These are phyloP conservation scores for Rallus crepitans DNA, from an alignment of 2,797 vertebrate species.

Conservation along the genomic window DNA sequence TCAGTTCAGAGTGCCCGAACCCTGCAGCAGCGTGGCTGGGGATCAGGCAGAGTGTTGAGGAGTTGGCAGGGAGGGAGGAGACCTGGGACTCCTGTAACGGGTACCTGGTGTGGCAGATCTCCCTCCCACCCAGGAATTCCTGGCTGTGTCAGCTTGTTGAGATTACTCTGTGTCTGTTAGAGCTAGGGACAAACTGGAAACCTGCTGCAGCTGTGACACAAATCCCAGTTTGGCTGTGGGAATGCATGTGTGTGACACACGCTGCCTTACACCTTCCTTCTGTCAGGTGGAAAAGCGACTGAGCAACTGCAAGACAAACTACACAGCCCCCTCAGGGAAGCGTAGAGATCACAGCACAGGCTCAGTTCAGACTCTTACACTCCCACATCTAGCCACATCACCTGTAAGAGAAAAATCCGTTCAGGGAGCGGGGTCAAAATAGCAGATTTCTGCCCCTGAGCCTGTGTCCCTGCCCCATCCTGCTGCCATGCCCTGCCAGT, in stretches of 20 bases:
- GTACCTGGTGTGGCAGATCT: not conserved
- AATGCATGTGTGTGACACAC: not conserved
- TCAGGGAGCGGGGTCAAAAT: not conserved
- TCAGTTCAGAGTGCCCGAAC: not conserved
- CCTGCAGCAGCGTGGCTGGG: accelerated
- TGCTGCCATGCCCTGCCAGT: accelerated
- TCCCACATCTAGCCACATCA: not conserved
- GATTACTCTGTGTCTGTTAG: accelerated
- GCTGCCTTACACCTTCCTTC: accelerated
- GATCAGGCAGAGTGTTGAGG: not conserved
- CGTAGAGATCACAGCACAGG: not conserved
- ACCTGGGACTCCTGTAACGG: accelerated
- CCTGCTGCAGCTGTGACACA: not conserved
- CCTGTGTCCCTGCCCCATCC: accelerated
- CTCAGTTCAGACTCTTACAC: not conserved
- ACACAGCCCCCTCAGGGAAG: not conserved
- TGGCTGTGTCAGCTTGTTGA: not conserved
- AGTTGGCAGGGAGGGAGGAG: accelerated
- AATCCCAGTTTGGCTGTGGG: not conserved
- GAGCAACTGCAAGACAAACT: not conserved
- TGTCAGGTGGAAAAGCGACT: not conserved
- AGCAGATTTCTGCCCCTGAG: not conserved
- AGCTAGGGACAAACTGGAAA: not conserved
- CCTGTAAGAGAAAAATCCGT: not conserved
- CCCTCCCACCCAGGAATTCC: not conserved